phyloP scores from a whole-genome alignment of 2,888 invertebrate species.

The Panopea generosa region DNA sequence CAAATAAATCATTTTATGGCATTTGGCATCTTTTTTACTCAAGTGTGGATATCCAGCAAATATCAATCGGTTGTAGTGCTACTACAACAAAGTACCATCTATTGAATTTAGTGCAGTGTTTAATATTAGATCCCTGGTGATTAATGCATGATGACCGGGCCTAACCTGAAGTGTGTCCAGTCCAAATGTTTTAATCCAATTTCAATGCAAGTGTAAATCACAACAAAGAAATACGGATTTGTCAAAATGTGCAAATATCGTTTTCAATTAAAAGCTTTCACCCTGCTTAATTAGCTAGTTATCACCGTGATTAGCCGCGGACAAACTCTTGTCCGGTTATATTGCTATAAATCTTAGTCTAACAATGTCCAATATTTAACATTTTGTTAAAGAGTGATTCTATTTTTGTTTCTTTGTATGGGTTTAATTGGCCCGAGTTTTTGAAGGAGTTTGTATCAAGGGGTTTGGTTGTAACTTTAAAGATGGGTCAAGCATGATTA shows the following conservation, averaged over 20 bases:
- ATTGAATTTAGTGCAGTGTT: slow-evolving; percentile 12
- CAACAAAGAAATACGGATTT: slow-evolving; percentile 33
- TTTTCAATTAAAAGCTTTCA: slow-evolving; percentile 43
- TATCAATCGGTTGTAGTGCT: neutral
- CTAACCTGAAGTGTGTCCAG: slow-evolving; percentile 10
- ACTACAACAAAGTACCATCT: too few species aligned
- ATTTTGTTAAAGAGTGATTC: slow-evolving; percentile 17
- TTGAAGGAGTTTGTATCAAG: slow-evolving; percentile 17
- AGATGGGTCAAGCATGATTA: slow-evolving; percentile 34
- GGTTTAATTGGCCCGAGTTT: slow-evolving; percentile 22
- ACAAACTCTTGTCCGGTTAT: slow-evolving; percentile 31
- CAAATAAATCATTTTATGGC: neutral
- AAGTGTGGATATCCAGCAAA: neutral
- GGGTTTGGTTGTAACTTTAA: slow-evolving; percentile 6
- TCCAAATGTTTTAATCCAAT: too few species aligned
- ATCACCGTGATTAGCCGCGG: slow-evolving; percentile 33
- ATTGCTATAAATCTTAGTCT: slow-evolving; percentile 20
- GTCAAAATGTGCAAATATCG: slow-evolving; percentile 33
- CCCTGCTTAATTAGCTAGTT: slow-evolving; percentile 40
- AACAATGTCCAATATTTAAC: slow-evolving; percentile 26
- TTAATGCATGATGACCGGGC: slow-evolving; percentile 35
- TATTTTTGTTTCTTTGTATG: slow-evolving; percentile 36
- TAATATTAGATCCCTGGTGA: slow-evolving; percentile 26
- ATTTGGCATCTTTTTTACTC: slow-evolving; percentile 3
- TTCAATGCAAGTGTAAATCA: slow-evolving; percentile 12